Percentiles rank a stretch among this genome's conserved stretches.
Conservation (phyloP, 2,113 vertebrate species). For the Thryonomys swinderianus region DNA sequence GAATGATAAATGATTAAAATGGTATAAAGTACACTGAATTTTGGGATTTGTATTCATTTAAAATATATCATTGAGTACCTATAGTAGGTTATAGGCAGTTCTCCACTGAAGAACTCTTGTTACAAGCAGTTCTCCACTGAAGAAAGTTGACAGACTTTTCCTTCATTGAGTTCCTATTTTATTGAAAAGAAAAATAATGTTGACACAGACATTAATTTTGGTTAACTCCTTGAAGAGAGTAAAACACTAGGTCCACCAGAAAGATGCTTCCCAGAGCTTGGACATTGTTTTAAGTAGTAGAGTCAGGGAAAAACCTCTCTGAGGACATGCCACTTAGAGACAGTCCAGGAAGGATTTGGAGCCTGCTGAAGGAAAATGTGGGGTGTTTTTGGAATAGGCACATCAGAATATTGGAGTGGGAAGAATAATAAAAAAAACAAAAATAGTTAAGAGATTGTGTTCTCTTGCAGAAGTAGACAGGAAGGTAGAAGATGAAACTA, state of each 20-base stretch:
- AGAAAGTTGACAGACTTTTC: not conserved
- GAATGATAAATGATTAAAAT: not conserved
- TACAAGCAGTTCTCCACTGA: not conserved
- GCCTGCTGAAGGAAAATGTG: not conserved
- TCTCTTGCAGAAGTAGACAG: not conserved
- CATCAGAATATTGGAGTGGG: not conserved
- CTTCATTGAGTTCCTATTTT: not conserved
- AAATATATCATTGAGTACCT: not conserved
- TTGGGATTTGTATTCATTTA: not conserved
- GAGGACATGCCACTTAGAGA: not conserved
- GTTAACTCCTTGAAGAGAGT: not conserved
- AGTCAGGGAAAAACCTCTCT: not conserved
- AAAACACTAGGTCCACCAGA: not conserved
- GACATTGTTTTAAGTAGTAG: not conserved
- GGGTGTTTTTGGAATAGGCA: not conserved
- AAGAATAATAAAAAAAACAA: not conserved
- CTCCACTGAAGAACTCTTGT: not conserved
- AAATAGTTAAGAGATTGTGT: not conserved
- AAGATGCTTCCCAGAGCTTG: not conserved
- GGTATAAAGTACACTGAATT: not conserved
- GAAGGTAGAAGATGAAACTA: not conserved
- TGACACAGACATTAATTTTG: not conserved
- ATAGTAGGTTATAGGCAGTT: not conserved
- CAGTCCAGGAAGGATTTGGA: not conserved
- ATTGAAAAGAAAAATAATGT: not conserved